Percentiles rank a stretch among this genome's conserved stretches.
Conservation (phyloP, 35 echinoderm and acorn worm genomes). For the Stichopus chloronotus region DNA sequence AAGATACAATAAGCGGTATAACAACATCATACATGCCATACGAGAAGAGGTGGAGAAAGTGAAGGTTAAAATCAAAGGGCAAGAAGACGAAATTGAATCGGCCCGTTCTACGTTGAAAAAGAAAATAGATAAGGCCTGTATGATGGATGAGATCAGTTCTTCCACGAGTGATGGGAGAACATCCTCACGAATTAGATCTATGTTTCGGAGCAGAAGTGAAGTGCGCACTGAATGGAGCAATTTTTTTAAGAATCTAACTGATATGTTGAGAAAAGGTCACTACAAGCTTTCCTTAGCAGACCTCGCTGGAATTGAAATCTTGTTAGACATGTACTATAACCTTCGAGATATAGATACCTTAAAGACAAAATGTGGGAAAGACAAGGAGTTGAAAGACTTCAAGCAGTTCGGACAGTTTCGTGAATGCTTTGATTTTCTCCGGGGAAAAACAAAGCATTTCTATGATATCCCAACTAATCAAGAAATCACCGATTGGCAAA, state of each 20-base stretch:
- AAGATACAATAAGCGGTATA: slow-evolving; percentile 73
- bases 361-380: background rate
- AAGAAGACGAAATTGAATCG: slow-evolving; percentile 3
- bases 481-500: slow-evolving; percentile 46
- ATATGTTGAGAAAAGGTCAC: background rate
- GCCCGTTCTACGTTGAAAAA: background rate
- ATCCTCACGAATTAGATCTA: background rate
- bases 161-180: background rate
- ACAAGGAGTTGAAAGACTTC: background rate
- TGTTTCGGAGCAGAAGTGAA: background rate
- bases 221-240: background rate
- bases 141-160: too few species aligned
- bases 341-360: background rate
- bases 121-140: background rate
- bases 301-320: background rate
- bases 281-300: background rate
- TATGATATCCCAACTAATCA: background rate
- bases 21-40: slow-evolving; percentile 68
- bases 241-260: background rate
- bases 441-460: background rate
- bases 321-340: background rate
- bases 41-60: slow-evolving; percentile 76
- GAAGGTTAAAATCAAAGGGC: slow-evolving; percentile 55
- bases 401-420: background rate
- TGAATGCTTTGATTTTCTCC: background rate